Base-by-base conservation (phyloP, 92 coral and sea anemone species). In the Epizoanthus illoricatus region DNA sequence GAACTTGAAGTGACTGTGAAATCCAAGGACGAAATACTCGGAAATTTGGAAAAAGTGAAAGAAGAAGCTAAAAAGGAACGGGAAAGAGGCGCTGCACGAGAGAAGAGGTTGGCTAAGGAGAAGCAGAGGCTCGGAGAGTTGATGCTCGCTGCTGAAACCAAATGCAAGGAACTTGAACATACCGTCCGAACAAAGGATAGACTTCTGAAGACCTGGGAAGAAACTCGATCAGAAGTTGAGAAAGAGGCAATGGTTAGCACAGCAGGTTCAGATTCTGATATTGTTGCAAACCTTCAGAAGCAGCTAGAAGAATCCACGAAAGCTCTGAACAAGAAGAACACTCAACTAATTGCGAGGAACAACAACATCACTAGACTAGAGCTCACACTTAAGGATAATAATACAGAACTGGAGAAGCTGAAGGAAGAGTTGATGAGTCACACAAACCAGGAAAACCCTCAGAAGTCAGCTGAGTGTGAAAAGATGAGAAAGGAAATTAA, bases 321-420 rank as follows among this genome's bases (percentile, higher is more conserved):
- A 24, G 98, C 99, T 3, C 82, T 96, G 60, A 97, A 96, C 68
- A 96, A 93, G 93, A 96, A 96, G 70, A 96, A 96, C 69, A 80
- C 96, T 5, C 99, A 96, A 20, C 89, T 96, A 41, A 96, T 96
- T 56, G 83, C 92, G 15, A 87, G 93, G 69, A 96, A 96, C 69
- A 96, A 86, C 75, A 79, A 88, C 60, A 82, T 96, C 20, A 89
- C 89, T 60, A 89, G 92, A 36, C 96, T 96, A 1, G 99, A 96
- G 81, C 58, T 88, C 40, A 74, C 87, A 2, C 69, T 96, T 33
- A 84, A 79, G 8, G 97, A 89, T 68, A 84, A 87, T 24, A 86
- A 83, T 33, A 75, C 39, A 20, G 91, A 85, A 24, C 73, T 93
- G 39, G 43, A 79, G 9, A 93, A 86, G 56, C 59, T 84, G 71